phyloP scores from a whole-genome alignment of 1,140 invertebrate species.

The Helicoverpa zea region DNA sequence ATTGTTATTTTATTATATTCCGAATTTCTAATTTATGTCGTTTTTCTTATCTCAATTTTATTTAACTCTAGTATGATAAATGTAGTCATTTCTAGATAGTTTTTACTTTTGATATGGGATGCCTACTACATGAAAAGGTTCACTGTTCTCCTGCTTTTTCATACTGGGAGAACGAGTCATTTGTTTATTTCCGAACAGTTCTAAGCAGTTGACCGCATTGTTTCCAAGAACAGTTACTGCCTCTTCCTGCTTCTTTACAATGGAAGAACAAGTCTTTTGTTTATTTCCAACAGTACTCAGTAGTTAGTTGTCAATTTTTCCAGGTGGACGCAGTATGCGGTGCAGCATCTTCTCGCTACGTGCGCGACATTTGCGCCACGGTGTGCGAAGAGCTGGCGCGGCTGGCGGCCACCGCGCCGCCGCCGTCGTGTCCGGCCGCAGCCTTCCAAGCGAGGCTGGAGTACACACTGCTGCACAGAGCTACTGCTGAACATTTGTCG shows the following conservation, averaged over 20 bases:
- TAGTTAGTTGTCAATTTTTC: background rate
- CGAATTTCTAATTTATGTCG: too few species aligned
- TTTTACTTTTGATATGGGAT: background rate
- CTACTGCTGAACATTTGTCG: conserved; percentile 71
- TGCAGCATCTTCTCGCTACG: conserved; percentile 88
- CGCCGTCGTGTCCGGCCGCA: conserved; percentile 57
- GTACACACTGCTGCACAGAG: conserved; percentile 69
- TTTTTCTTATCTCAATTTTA: too few species aligned
- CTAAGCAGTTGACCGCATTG: too few species aligned
- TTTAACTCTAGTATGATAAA: background rate
- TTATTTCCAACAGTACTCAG: too few species aligned
- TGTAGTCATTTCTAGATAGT: background rate
- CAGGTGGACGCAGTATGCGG: conserved; percentile 94
- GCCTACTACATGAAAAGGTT: too few species aligned
- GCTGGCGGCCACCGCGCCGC: conserved; percentile 91
- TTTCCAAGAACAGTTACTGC: too few species aligned
- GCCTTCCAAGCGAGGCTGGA: conserved; percentile 75
- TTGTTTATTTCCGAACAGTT: too few species aligned
- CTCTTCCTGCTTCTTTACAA: too few species aligned
- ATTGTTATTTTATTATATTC: too few species aligned
- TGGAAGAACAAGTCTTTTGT: too few species aligned
- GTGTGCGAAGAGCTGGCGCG: conserved; percentile 96
- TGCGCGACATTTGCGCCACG: conserved; percentile 95
- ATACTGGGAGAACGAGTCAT: too few species aligned
- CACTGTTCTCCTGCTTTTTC: too few species aligned